phyloP scores from a whole-genome alignment of 2,797 vertebrate genomes.

The Myotis planiceps region DNA sequence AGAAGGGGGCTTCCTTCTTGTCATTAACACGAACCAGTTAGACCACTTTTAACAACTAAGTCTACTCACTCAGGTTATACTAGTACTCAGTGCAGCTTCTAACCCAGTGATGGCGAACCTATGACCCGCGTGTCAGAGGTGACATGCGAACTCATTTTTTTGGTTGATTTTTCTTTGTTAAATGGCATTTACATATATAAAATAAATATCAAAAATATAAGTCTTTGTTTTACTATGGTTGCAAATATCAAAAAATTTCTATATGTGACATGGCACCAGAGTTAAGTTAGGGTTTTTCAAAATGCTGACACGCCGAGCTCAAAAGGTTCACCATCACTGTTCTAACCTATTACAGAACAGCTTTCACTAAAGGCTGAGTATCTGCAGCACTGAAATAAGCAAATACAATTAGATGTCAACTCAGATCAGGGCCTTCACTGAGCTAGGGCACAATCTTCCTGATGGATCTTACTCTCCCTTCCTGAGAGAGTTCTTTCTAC shows the following conservation, averaged over 20 bases:
- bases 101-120: neutral
- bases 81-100: neutral
- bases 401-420: neutral
- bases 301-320: no score
- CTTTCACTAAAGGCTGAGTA: neutral
- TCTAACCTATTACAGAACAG: neutral
- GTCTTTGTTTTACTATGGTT: no score
- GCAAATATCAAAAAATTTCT: no score
- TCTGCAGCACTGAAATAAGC: conserved; percentile 15
- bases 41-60: neutral
- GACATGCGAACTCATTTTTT: no score
- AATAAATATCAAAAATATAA: no score
- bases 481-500: neutral
- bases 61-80: neutral
- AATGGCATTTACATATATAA: no score
- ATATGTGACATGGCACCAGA: no score
- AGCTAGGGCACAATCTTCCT: neutral
- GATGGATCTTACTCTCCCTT: neutral
- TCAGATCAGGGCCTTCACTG: conserved; percentile 1
- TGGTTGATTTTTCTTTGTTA: no score
- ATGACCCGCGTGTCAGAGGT: no score
- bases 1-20: neutral
- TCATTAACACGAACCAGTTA: neutral
- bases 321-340: no score
- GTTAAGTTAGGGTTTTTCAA: no score